A percentile compares a stretch with the other conserved stretches of the same genome.
These are phyloP conservation scores for Fundulus diaphanus DNA, from an alignment of 2,797 vertebrate species.

Conservation along the genomic window DNA sequence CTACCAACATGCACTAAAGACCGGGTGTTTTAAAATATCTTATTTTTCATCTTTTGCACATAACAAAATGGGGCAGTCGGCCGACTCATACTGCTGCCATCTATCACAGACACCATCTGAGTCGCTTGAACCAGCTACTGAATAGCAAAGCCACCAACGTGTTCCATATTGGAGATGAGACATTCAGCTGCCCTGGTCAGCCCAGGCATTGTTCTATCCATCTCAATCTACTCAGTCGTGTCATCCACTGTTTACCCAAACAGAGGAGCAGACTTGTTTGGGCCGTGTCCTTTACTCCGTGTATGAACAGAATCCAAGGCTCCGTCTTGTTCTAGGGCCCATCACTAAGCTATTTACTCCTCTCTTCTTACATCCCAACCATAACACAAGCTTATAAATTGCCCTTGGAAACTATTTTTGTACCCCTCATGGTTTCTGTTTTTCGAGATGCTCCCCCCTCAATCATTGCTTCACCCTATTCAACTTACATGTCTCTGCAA, in stretches of 20 bases:
- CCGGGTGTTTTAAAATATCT: neutral
- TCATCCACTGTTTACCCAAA: constrained; percentile 49
- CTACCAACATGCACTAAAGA: neutral
- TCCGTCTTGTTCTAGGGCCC: constrained; percentile 41
- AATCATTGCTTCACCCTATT: constrained; percentile 57
- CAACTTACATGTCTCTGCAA: constrained; percentile 53
- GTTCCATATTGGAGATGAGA: constrained; percentile 34
- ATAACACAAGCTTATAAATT: constrained; percentile 69
- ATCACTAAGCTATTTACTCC: constrained; percentile 59
- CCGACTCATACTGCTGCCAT: constrained; percentile 9
- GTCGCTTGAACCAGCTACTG: constrained; percentile 46
- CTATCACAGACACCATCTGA: constrained; percentile 49
- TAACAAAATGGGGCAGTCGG: neutral
- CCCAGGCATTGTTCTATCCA: constrained; percentile 49
- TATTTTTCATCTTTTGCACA: neutral
- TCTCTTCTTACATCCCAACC: constrained; percentile 65
- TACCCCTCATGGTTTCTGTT: constrained; percentile 59
- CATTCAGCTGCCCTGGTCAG: constrained; percentile 48
- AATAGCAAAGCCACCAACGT: constrained; percentile 57
- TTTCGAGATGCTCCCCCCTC: constrained; percentile 44
- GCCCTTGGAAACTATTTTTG: constrained; percentile 55
- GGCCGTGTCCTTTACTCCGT: constrained; percentile 29
- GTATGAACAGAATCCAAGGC: constrained; percentile 37
- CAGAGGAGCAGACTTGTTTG: constrained; percentile 19
- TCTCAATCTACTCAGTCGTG: constrained; percentile 50